A percentile compares a stretch with the other conserved stretches of the same genome.
Conservation (phyloP, 2,888 invertebrate species). For the Dasypogon diadema region DNA sequence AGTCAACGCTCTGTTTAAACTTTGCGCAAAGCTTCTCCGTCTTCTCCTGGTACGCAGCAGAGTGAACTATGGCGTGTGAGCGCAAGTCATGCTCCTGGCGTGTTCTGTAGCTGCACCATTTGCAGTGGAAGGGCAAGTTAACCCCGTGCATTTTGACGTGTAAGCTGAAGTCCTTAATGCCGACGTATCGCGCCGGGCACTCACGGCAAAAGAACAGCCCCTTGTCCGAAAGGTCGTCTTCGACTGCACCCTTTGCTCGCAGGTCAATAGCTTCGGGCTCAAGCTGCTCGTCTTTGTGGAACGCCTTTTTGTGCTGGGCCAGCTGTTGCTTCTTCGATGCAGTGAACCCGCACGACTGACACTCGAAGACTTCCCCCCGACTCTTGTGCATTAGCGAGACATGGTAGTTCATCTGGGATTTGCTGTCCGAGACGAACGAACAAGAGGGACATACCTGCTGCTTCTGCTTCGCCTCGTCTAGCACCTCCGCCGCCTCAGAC, state of each 20-base stretch:
- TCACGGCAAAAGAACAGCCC: constrained; percentile 80
- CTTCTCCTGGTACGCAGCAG: constrained; percentile 82
- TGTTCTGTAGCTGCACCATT: constrained; percentile 82
- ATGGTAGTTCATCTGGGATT: constrained; percentile 88
- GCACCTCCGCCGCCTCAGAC: background rate
- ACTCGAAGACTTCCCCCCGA: constrained; percentile 72
- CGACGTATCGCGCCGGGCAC: constrained; percentile 87
- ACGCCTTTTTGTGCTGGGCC: constrained; percentile 84
- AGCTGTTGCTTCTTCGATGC: constrained; percentile 84
- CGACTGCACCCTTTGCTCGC: constrained; percentile 61
- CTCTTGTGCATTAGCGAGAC: constrained; percentile 79
- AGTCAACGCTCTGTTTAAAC: constrained; percentile 75
- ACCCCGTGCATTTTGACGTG: constrained; percentile 72
- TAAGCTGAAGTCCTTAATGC: constrained; percentile 78
- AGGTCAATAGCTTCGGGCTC: constrained; percentile 53
- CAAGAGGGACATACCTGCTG: constrained; percentile 84
- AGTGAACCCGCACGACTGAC: constrained; percentile 84
- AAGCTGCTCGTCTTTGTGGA: constrained; percentile 61
- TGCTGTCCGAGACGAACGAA: constrained; percentile 87
- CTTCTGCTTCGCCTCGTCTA: constrained; percentile 70
- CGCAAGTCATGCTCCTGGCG: constrained; percentile 77
- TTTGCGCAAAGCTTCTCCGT: constrained; percentile 77
- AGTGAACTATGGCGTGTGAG: constrained; percentile 80
- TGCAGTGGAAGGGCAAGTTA: constrained; percentile 74
- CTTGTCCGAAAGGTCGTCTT: constrained; percentile 70